Evolutionary conservation across 2,113 vertebrate genomes (phyloP), one percentile per base, ranked within the genome.

Genomic region (Notarius lentiginosus): DNA sequence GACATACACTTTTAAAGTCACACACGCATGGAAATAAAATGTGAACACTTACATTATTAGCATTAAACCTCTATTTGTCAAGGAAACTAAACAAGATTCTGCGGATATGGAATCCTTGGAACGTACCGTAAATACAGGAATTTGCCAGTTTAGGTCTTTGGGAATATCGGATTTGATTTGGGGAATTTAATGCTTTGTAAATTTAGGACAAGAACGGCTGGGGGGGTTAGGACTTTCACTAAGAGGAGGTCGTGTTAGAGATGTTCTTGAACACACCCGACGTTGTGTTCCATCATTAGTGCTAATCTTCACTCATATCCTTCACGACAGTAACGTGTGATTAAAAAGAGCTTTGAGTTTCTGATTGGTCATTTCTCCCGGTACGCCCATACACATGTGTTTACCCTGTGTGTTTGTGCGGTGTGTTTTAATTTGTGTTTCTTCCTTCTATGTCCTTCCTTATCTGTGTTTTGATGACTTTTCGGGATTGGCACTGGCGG

Each of bases 391-490:
- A 94, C 92, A 94, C 91, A 93, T 93, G 92, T 94, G 92, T 93
- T 96, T 92, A 94, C 91, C 92, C 95, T 96, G 95, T 96, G 96
- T 96, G 95, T 98, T 95, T 96, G 96, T 96, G 95, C 98, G 95
- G 97, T 96, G 83, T 98, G 95, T 97, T 98, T 99, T 98, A 98
- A 99, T 98, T 97, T 98, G 96, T 97, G 97, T 97, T 97, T 98
- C 96, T 99, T 97, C 98, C 98, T 98, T 98, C 96, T 97, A 95
- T 99, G 97, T 99, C 96, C 97, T 97, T 84, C 95, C 97, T 97
- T 98, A 96, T 98, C 97, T 98, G 92, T 99, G 96, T 99, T 98
- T 92, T 99, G 97, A 98, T 99, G 98, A 99, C 98, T 98, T 95
- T 98, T 96, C 98, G 97, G 98, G 97, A 99, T 96, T 97, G 96